Conservation (phyloP, 2,888 invertebrate genomes). For the Zygaena filipendulae region DNA sequence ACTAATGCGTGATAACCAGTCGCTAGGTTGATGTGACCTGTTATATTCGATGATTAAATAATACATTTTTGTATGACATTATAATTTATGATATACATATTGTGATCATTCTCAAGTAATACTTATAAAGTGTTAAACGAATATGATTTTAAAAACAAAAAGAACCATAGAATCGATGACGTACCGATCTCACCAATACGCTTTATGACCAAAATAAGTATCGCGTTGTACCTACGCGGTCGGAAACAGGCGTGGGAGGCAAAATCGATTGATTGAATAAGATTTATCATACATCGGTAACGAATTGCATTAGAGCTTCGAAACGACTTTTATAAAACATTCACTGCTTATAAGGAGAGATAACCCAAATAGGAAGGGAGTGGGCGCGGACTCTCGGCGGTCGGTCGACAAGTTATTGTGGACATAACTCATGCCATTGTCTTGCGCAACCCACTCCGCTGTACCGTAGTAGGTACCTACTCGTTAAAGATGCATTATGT, state of each 20-base stretch:
- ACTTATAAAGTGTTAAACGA: too few relatives aligned
- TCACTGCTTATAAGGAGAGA: constrained; percentile 53
- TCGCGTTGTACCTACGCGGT: too few relatives aligned
- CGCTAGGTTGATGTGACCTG: constrained; percentile 20
- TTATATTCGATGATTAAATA: constrained; percentile 9
- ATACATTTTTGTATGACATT: too few relatives aligned
- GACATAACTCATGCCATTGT: constrained; percentile 41
- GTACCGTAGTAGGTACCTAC: constrained; percentile 27
- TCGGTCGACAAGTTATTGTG: constrained; percentile 31
- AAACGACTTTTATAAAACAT: constrained; percentile 32
- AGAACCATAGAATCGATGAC: too few relatives aligned
- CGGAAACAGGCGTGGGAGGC: too few relatives aligned
- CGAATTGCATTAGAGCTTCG: constrained; percentile 26
- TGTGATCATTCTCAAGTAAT: too few relatives aligned
- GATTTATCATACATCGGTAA: constrained; percentile 29
- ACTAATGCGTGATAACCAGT: constrained; percentile 42
- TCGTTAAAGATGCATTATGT: constrained; percentile 43
- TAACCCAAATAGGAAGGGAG: constrained; percentile 37
- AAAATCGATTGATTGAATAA: too few relatives aligned
- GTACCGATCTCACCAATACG: too few relatives aligned
- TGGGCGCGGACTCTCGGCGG: constrained; percentile 55
- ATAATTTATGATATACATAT: too few relatives aligned
- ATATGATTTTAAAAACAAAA: too few relatives aligned
- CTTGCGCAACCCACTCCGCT: constrained; percentile 44
- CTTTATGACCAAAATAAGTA: too few relatives aligned